Evolutionary conservation across 2,888 invertebrate genomes (phyloP), one percentile per base, ranked within the genome.

Genomic region (Orthosia gracilis): DNA sequence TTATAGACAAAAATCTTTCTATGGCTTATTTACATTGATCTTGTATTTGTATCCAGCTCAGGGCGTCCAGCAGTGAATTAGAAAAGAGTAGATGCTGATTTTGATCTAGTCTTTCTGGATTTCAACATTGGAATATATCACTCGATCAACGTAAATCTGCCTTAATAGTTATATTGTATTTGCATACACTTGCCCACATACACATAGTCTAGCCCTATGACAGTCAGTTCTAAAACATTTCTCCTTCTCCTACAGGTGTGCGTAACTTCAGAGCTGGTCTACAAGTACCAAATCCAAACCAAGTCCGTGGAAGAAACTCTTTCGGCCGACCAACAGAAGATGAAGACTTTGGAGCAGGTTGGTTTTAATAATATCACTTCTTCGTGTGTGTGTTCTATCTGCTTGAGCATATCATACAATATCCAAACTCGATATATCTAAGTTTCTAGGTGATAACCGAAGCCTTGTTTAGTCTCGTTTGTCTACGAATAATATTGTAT

Each of bases 191-290:
- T 62, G 23, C 5, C 17, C 17, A 3, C 2, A 5, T 11, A 47
- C 40, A 47, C 21, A 18, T 55, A n/a, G 49, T 7, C 13, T 4
- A 21, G 13, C 40, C 40, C 40, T 1, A 40, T 40, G 23, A 40
- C 40, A 55, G 13, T 26, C 7, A 57, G 40, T 23, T 26, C 26
- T n/a, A 49, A 74, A 49, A 74, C 21, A 18, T 0, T 9, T 15
- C 31, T 47, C 47, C 18, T 5, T 1, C 13, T 18, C n/a, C 69
- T 88, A 40, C 73, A 96, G 95, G 94, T 98, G 0, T 94, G 96
- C 54, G 93, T 97, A n/a, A 97, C 97, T 0, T 96, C 97, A 0
- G 97, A 98, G 66, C 91, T 98, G 17, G 95, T 97, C n/a, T 98
- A 97, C 90, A 97, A 97, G 76, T 98, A 98, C 87, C 97, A 98